A percentile compares a stretch with the other conserved stretches of the same genome.
Conservation (phyloP, 1,140 invertebrate species). For the Hylaeus anthracinus region DNA sequence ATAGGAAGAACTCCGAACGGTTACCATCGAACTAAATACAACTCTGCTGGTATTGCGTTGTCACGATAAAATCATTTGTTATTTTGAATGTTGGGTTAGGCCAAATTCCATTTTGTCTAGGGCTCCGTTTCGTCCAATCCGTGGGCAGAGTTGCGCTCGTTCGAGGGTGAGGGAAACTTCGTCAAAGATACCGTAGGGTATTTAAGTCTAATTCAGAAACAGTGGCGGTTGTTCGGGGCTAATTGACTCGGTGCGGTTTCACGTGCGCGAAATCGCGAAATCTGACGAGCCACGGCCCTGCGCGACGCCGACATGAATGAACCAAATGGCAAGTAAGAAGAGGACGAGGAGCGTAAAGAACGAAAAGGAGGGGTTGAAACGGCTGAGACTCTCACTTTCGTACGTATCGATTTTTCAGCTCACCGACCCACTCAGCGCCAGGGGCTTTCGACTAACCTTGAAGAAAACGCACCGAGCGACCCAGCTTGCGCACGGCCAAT, state of each 20-base stretch:
- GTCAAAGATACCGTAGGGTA: too few species aligned
- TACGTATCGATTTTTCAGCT: slow-evolving; percentile 74
- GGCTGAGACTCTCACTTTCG: slow-evolving; percentile 73
- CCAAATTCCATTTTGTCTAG: too few species aligned
- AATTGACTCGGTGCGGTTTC: too few species aligned
- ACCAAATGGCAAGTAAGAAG: slow-evolving; percentile 65
- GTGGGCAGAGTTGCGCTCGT: too few species aligned
- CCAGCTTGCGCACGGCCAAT: slow-evolving; percentile 28
- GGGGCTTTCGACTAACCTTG: slow-evolving; percentile 62
- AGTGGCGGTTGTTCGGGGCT: too few species aligned
- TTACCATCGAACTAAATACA: too few species aligned
- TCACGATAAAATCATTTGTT: too few species aligned
- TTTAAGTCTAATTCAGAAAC: neutral
- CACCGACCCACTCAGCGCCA: slow-evolving; percentile 62
- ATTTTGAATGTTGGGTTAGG: too few species aligned
- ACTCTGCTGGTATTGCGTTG: too few species aligned
- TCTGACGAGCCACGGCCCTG: slow-evolving; percentile 34
- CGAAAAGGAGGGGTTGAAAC: slow-evolving; percentile 64
- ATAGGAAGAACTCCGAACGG: too few species aligned
- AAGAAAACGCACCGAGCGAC: slow-evolving; percentile 56
- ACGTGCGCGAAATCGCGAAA: slow-evolving; percentile 3
- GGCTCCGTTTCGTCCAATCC: too few species aligned
- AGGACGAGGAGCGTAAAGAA: slow-evolving; percentile 55
- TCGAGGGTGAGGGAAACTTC: too few species aligned
- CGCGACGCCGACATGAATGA: slow-evolving; percentile 60